Percentiles rank a stretch among this genome's conserved stretches.
These are phyloP conservation scores for Ectemnius continuus DNA, from an alignment of 2,888 invertebrate species.

Conservation along the genomic window DNA sequence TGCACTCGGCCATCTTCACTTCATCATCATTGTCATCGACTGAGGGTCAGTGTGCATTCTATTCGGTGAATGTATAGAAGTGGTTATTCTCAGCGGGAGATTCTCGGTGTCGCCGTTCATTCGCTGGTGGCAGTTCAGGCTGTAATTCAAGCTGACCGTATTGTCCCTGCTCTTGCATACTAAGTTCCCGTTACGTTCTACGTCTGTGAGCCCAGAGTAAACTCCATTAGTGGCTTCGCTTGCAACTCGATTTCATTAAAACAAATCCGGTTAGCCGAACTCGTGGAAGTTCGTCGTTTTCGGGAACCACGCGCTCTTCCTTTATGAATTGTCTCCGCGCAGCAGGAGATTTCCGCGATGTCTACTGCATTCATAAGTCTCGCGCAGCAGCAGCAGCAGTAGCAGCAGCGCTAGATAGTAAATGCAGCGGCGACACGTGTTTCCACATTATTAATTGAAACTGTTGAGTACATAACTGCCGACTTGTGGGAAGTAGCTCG, in stretches of 20 bases:
- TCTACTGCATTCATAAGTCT: constrained; percentile 37
- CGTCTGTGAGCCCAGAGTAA: constrained; percentile 27
- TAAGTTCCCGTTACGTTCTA: constrained; percentile 32
- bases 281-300: constrained; percentile 17
- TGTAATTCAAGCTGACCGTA: constrained; percentile 39
- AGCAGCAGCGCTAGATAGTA: background rate
- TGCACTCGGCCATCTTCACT: no score
- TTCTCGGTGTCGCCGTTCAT: constrained; percentile 23
- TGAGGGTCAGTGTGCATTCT: background rate
- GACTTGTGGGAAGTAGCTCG: no score
- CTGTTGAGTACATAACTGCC: no score
- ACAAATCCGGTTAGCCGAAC: constrained; percentile 37
- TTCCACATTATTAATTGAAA: background rate
- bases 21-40: background rate
- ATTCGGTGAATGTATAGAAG: constrained; percentile 11
- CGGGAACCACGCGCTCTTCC: background rate
- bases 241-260: constrained; percentile 49
- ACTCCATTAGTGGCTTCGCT: constrained; percentile 48
- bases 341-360: constrained; percentile 13
- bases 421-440: constrained; percentile 21
- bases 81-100: constrained; percentile 9
- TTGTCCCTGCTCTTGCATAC: constrained; percentile 36
- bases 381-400: background rate
- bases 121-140: constrained; percentile 26
- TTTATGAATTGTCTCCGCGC: constrained; percentile 24